Base-by-base conservation (phyloP, 2,888 invertebrate genomes). In the Agonopterix arenella region DNA sequence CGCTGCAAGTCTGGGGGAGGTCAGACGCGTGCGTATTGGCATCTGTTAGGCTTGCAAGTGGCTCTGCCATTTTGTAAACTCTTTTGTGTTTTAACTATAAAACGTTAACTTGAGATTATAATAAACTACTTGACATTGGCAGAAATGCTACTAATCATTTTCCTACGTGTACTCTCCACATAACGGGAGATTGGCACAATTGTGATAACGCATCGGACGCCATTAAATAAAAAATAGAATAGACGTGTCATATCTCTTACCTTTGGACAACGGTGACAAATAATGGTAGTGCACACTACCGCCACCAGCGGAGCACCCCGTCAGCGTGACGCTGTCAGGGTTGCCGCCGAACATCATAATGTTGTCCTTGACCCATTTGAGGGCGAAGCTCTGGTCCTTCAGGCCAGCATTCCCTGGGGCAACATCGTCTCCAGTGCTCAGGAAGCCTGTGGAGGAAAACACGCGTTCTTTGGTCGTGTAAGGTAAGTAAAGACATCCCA, bases 251-350 rank as follows among this genome's bases (percentile, higher is more conserved):
- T 2, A 28, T 28, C 28, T 40, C 56, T 83, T 80, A 89, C 93
- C 93, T 72, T 80, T 84, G 10, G 93, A 92, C 58, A 91, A 64
- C 0, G 92, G 91, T 0, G 93, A 92, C 10, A 95, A 60, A 58
- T 92, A 91, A 57, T 95, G 95, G 55, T 94, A 91, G 69, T 95
- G 94, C 0, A 93, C 93, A 59, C 94, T 93, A 4, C 93, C 93
- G 36, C 92, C 94, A 0, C 95, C 95, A 0, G 95, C 93, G 3
- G 95, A 94, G 65, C 91, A 90, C 2, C 95, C 95, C 0, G 91
- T 73, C 2, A 95, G 70, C 0, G 94, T 93, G 36, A 95, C 89
- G 51, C 92, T 92, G 44, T 92, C 89, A 1, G 93, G 91, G 78
- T 95, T 91, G 1, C 95, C 95, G 1, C 93, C 93, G 61, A 95